Evolutionary conservation across 1,140 invertebrate genomes (phyloP), one percentile per base, ranked within the genome.

Genomic region (Reticulitermes speratus): DNA sequence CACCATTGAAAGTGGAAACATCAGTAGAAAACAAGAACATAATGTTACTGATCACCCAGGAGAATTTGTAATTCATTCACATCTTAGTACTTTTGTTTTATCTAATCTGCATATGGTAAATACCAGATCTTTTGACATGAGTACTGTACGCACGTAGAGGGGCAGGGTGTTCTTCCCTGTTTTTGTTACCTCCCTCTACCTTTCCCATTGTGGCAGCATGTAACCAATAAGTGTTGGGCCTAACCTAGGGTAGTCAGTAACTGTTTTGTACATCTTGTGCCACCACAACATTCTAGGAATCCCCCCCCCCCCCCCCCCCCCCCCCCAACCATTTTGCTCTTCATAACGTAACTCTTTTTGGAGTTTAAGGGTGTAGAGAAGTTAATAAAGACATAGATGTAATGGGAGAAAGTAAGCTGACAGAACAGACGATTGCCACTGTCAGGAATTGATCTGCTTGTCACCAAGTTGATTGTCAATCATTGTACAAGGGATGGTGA

Each of bases 341-440:
- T 75, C 5, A 75, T 75, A 75, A 75, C n/a, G 5, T 55, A 75
- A 75, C n/a, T 25, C 8, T 75, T 75, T 75, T 65, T 65, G n/a
- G 25, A 30, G n/a, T 25, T 75, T 3, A 2, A 75, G 65, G n/a
- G 8, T 75, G 65, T 75, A 25, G n/a, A 75, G n/a, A 75, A 30
- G 65, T 30, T 75, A 75, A 75, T 75, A 75, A 75, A 75, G 65
- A 75, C 65, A 75, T 75, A 75, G n/a, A 75, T 75, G 14, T 75
- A 30, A 75, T 75, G 65, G 65, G 65, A 75, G 65, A 75, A 75
- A 75, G 65, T 75, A 75, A 30, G 65, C 65, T 30, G 65, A 75
- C n/a, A 75, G n/a, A 25, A 75, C 65, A 75, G 19, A 30, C 25
- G 65, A 30, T 6, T n/a, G 25, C 65, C 25, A 30, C 65, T 19